Evolutionary conservation across 2,888 invertebrate species (phyloP), one percentile per base, ranked within the genome.

Genomic region (Rapana venosa): DNA sequence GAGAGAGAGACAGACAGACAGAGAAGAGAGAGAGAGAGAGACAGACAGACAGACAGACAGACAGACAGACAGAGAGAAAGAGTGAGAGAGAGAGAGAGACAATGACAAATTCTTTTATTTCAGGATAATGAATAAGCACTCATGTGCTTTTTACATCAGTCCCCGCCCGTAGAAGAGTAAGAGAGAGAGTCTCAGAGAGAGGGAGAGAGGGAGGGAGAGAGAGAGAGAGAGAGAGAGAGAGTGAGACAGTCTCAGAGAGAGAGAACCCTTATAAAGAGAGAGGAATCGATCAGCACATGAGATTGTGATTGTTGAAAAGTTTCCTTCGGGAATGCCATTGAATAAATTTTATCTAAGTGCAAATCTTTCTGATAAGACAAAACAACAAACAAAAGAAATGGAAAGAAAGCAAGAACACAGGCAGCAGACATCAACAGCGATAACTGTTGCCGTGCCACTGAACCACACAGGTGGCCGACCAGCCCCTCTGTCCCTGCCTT

Each of bases 151-250:
- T n/a, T n/a, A n/a, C n/a, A n/a, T n/a, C n/a, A n/a, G n/a, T n/a
- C n/a, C n/a, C n/a, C n/a, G n/a, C n/a, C n/a, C n/a, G n/a, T n/a
- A n/a, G n/a, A n/a, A 13, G 70, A 70, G 77, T 2, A 32, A 15
- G 6, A 17, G 77, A 13, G 26, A 8, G 32, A 30, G 30, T 11
- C 11, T 13, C 32, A 32, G 32, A 13, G 30, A 77, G 79, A 87
- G 26, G 30, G 77, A 66, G 87, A 66, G 35, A 32, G 70, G 36
- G 77, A 77, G 87, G 36, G 74, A 77, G 87, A 36, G 87, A 32
- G 74, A 36, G 70, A 77, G 77, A 87, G 87, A 87, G 87, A 77
- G 77, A 77, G 70, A 74, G 77, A 87, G 87, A 35, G 47, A 77
- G 87, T 0, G 77, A 77, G 74, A 35, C 15, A 87, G 77, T 8